Evolutionary conservation across 53 echinoderm and acorn worm genomes (phyloP), one percentile per base, ranked within the genome.

Genomic region (Antedon mediterranea): DNA sequence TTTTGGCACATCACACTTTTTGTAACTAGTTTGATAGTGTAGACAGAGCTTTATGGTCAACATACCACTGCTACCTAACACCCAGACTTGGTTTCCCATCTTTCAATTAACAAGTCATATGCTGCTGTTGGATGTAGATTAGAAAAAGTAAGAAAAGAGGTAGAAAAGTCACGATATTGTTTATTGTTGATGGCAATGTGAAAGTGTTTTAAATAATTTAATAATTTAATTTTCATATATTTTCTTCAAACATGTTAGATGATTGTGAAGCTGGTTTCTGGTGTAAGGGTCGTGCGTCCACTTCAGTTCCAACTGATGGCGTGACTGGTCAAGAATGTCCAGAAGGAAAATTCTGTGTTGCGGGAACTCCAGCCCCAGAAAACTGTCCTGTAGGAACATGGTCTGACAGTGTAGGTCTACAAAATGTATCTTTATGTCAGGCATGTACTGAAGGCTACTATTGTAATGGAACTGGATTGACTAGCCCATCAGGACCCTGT

Each of bases 401-500:
- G 98, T 97, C 98, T 32, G 88, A 97, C 79, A 97, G 98, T 72
- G 33, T 43, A 14, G 88, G 90, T 0, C 77, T 97, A 43, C 78
- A 77, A 71, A 31, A 81, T 3, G 82, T 79, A 15, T 80, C 85
- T 26, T 93, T 85, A 28, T 97, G 98, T 76, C 90, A 84, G 79
- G 77, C 87, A 0, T 97, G 98, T 32, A 33, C 80, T 9, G 98
- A 93, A 3, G 98, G 98, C 3, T 87, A 87, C 84, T 97, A 93
- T 83, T 97, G 98, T 74, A 97, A 97, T 72, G 98, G 98, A 0
- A 97, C 98, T 7, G 98, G 98, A 31, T 86, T 97, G 57, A 97
- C 86, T 18, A 79, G 79, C 71, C 93, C 98, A 72, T 93, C 92
- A 34, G 98, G 98, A 29, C 88, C 98, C 0, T 97, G 98, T 84